These are phyloP conservation scores for Caenorhabditis parvicauda DNA, from an alignment of 2,888 invertebrate genomes.

Conservation along the genomic window DNA sequence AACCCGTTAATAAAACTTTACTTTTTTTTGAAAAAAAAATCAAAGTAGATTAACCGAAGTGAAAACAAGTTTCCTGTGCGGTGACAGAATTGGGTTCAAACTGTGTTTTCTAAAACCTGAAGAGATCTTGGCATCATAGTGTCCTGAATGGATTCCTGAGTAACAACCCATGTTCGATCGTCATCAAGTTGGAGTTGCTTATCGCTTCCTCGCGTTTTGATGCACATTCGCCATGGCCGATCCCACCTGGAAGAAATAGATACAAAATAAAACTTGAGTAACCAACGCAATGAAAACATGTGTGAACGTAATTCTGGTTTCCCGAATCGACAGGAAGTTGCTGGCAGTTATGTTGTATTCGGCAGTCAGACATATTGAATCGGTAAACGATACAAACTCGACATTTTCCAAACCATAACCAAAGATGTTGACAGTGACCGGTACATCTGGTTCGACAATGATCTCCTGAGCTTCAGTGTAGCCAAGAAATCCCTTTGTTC, in stretches of 20 bases:
- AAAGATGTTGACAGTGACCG: constrained; percentile 40
- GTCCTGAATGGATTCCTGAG: constrained; percentile 24
- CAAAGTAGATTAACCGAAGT: too few relatives aligned
- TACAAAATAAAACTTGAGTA: too few relatives aligned
- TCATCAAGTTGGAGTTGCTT: constrained; percentile 36
- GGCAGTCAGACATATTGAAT: constrained; percentile 35
- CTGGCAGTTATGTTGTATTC: constrained; percentile 29
- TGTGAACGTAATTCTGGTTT: constrained; percentile 42
- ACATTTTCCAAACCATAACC: constrained; percentile 52
- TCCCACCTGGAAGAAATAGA: constrained; percentile 11
- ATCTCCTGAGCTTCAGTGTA: constrained; percentile 48
- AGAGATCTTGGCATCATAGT: constrained; percentile 71
- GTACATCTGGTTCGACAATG: constrained; percentile 42
- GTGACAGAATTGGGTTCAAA: too few relatives aligned
- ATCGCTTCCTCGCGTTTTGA: constrained; percentile 45
- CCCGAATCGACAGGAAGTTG: constrained; percentile 43
- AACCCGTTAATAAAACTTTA: too few relatives aligned
- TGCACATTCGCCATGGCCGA: constrained; percentile 40
- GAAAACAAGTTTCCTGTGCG: too few relatives aligned
- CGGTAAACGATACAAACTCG: constrained; percentile 35
- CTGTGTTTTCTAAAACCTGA: constrained; percentile 70
- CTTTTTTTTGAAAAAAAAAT: too few relatives aligned
- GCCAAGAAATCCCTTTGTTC: constrained; percentile 37
- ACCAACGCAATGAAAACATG: constrained; percentile 37
- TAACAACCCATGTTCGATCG: constrained; percentile 39